Evolutionary conservation across 2,888 invertebrate species (phyloP), one percentile per base, ranked within the genome.

Genomic region (Carpatolechia fugitivella): DNA sequence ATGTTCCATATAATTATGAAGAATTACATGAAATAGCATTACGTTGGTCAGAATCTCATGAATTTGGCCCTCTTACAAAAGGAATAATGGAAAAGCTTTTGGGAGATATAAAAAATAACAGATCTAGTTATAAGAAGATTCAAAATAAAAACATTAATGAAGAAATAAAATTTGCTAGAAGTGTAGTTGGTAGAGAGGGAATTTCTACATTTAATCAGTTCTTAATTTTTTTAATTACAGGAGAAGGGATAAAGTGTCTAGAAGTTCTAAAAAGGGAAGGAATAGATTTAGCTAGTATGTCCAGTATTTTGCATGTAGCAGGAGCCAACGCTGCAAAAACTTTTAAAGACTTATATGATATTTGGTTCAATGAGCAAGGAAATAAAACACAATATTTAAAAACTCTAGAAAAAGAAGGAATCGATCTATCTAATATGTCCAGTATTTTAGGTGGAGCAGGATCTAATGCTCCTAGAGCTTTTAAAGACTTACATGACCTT

Each of bases 141-240:
- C 56, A 56, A 56, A 56, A 55, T 58, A 36, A 58, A 30, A 55
- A 55, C 48, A 58, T 54, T 55, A 14, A 56, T 61, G 65, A 69
- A 61, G 69, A 66, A 65, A 60, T 63, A 18, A 68, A 61, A 69
- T 72, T 74, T 66, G 71, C 69, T 65, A 73, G 56, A 70, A 72
- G 67, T 68, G 64, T 74, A 20, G 66, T 61, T 57, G 73, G 76
- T 64, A 70, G 53, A 68, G 65, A 74, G 55, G 72, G 68, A 55
- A 73, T 60, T 69, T 65, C 71, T 60, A 54, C 53, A 65, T 76
- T 70, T 70, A 56, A 71, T 68, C 63, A 69, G 60, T 74, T 76
- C 63, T 70, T 74, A 65, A 59, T 58, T 66, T 71, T 71, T 70
- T 70, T 74, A 69, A 68, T 66, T 65, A 58, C 18, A 66, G 71